Evolutionary conservation across 2,113 vertebrate genomes (phyloP).

Genomic region (Circaetus cinerascens): DNA sequence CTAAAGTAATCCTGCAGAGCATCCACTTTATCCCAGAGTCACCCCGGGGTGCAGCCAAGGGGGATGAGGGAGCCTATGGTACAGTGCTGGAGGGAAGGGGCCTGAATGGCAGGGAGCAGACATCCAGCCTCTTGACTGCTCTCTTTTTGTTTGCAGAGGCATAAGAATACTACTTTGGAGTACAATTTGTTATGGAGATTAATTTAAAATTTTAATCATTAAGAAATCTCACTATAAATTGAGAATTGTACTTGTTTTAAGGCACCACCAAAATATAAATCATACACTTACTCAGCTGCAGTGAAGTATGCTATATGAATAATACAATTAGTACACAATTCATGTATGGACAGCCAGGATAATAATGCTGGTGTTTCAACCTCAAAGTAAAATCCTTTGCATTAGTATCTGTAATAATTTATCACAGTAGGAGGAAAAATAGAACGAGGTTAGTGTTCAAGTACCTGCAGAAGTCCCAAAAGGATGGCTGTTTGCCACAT

Average conservation of each 20-base stretch:
- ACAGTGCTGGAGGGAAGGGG: neutral
- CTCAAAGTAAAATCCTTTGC: neutral
- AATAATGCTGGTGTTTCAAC: neutral
- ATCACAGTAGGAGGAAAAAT: neutral
- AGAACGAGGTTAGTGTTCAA: neutral
- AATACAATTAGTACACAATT: neutral
- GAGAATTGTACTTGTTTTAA: neutral
- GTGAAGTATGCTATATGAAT: neutral
- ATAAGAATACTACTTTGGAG: neutral
- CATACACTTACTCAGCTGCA: neutral
- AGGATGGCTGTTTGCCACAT: neutral
- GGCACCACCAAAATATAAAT: neutral
- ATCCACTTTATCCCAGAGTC: neutral
- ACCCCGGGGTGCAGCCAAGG: rapidly evolving
- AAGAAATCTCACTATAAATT: neutral
- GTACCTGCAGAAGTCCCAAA: neutral
- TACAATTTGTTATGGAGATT: neutral
- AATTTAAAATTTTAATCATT: neutral
- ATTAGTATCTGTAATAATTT: neutral
- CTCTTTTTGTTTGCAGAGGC: neutral
- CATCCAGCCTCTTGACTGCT: rapidly evolving
- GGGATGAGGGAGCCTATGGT: neutral
- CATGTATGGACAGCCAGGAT: neutral
- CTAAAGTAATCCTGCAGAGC: neutral
- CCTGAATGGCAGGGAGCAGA: neutral